A percentile compares a stretch with the other conserved stretches of the same genome.
These are phyloP conservation scores for Zoanthus sociatus DNA, from an alignment of 92 coral and sea anemone genomes.

Conservation along the genomic window DNA sequence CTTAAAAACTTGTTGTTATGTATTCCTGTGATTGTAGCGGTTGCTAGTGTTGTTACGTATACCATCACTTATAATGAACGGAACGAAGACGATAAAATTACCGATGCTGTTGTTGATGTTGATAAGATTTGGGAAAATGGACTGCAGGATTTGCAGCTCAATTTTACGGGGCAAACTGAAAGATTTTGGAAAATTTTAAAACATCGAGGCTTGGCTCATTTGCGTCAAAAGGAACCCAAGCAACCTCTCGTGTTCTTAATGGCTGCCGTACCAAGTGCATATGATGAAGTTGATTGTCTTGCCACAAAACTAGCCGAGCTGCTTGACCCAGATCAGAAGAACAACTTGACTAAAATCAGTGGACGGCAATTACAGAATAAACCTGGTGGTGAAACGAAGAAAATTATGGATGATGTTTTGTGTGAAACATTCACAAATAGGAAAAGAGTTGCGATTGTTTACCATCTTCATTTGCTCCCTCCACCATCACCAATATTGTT, in stretches of 20 bases:
- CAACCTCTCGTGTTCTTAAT: conserved; percentile 86
- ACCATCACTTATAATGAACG: neutral
- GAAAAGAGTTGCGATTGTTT: conserved; percentile 69
- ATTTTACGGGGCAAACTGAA: conserved; percentile 77
- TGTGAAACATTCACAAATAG: conserved; percentile 56
- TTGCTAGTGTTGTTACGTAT: neutral
- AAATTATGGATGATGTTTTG: conserved; percentile 60
- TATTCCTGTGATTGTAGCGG: too few relatives aligned
- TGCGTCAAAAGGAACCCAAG: conserved; percentile 60
- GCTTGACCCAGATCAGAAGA: conserved; percentile 53
- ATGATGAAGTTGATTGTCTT: conserved; percentile 72
- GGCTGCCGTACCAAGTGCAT: conserved; percentile 80
- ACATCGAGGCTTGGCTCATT: conserved; percentile 73
- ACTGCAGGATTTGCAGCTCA: conserved; percentile 50
- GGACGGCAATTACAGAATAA: conserved; percentile 38
- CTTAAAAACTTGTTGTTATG: too few relatives aligned
- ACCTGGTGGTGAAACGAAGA: conserved; percentile 68
- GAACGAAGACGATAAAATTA: too few relatives aligned
- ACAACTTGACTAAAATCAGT: conserved; percentile 42
- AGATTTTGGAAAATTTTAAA: conserved; percentile 74
- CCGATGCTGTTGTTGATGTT: conserved; percentile 34
- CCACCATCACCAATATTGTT: conserved; percentile 82
- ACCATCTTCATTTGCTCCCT: conserved; percentile 79
- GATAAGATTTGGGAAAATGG: conserved; percentile 61
- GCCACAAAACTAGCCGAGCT: conserved; percentile 69